Conservation (phyloP, 2,113 vertebrate genomes). For the Sylvia atricapilla region DNA sequence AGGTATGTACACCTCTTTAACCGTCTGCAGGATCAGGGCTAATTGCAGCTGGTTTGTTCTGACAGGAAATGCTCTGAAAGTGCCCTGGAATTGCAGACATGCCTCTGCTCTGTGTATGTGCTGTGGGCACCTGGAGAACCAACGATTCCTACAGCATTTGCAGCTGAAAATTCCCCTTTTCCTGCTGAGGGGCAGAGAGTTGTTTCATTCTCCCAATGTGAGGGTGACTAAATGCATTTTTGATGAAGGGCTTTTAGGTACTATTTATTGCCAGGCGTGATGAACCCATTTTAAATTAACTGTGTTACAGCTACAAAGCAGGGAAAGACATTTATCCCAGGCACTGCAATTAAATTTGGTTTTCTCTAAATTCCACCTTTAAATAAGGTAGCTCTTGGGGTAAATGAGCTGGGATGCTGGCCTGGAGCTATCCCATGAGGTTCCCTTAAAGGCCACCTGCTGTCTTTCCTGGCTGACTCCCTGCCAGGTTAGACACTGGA, state of each 20-base stretch:
- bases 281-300: background rate
- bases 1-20: background rate
- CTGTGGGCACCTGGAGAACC: background rate
- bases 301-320: background rate
- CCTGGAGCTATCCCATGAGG: background rate
- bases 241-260: background rate
- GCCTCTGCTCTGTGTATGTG: background rate
- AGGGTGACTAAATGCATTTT: background rate
- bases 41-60: background rate
- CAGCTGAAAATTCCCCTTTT: background rate
- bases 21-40: background rate
- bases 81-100: background rate
- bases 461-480: slow-evolving; percentile 37
- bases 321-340: background rate
- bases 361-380: background rate
- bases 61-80: background rate
- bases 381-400: background rate
- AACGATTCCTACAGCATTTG: background rate
- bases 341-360: background rate
- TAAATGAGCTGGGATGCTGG: background rate
- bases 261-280: background rate
- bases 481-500: slow-evolving; percentile 49
- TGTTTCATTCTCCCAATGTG: background rate
- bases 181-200: background rate
- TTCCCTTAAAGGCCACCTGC: slow-evolving; percentile 23